Base-by-base conservation (phyloP, 2,113 vertebrate genomes). In the Procavia capensis region DNA sequence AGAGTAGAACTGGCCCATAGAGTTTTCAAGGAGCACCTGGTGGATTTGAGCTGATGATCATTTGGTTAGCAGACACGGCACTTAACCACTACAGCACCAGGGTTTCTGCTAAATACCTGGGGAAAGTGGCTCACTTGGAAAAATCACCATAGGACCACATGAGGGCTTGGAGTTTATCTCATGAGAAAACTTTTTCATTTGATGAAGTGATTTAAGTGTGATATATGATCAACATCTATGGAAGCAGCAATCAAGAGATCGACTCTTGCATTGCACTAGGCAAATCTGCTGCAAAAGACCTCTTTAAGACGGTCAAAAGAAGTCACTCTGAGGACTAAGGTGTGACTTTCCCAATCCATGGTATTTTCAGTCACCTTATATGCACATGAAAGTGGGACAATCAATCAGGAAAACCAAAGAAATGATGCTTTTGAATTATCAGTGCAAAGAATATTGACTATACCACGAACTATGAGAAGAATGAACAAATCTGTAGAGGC, bases 141-240 rank as follows among this genome's bases (percentile, higher is more conserved):
- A 94, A 78, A 6, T 70, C 43, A 50, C 43, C 31, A 64, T 20
- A 66, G 45, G 25, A 11, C 10, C 1, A 6, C n/a, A 36, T 24
- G 27, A 29, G 45, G 27, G 20, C 20, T 84, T 84, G 17, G 22
- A 47, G 9, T 81, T 91, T 66, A 14, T 54, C 36, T 90, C 39
- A 45, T 43, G 66, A 87, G 68, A n/a, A 94, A 91, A 93, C 66
- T 20, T 36, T 66, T 86, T 78, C 59, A 81, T 57, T 59, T 45
- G 50, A 63, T 91, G 43, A 79, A 93, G 27, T 61, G 64, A 81
- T 41, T 90, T 83, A 47, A 63, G 76, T 72, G 34, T 76, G 47
- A 95, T 54, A 11, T 16, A 54, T 16, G 17, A 54, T 54, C 11
- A 54, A 9, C 31, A 68, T 4, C 64, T 34, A 68, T 68, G 64